These are phyloP conservation scores for Dendronephthya gigantea DNA, from an alignment of 64 coral and sea anemone species.

Conservation along the genomic window DNA sequence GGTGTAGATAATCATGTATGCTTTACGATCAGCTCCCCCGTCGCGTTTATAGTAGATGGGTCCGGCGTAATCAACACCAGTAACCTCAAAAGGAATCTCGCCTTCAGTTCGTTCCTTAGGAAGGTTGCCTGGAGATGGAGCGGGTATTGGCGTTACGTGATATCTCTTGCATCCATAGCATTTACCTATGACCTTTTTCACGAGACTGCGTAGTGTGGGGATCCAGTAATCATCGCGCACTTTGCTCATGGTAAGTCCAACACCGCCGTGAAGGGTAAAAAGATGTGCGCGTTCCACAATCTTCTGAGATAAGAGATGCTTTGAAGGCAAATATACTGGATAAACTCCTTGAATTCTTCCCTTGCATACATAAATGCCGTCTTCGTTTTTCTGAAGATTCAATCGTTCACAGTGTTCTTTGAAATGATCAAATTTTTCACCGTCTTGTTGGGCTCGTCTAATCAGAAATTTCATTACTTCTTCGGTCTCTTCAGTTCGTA, in stretches of 20 bases:
- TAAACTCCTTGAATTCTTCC: slow-evolving; percentile 50
- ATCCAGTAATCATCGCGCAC: slow-evolving; percentile 18
- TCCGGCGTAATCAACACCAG: neutral
- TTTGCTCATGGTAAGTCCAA: slow-evolving; percentile 32
- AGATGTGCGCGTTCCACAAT: slow-evolving; percentile 24
- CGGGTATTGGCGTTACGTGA: neutral
- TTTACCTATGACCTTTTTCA: neutral
- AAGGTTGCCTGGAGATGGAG: neutral
- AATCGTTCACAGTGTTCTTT: neutral
- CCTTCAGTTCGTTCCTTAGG: slow-evolving; percentile 9
- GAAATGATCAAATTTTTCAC: slow-evolving; percentile 33
- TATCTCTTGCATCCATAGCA: neutral
- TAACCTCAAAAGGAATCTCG: neutral
- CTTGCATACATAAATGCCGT: slow-evolving; percentile 30
- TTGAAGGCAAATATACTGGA: slow-evolving; percentile 23
- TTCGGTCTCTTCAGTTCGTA: neutral
- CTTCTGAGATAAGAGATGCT: slow-evolving; percentile 7
- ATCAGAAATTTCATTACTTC: slow-evolving; percentile 21
- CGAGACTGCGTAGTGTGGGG: neutral
- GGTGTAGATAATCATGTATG: neutral
- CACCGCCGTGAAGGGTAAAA: slow-evolving; percentile 37
- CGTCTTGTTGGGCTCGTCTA: neutral
- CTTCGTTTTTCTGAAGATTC: slow-evolving; percentile 36
- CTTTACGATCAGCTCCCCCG: neutral
- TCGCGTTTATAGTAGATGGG: neutral